Evolutionary conservation across 1,140 invertebrate species (phyloP), one percentile per base, ranked within the genome.

Genomic region (Heliconius himera): DNA sequence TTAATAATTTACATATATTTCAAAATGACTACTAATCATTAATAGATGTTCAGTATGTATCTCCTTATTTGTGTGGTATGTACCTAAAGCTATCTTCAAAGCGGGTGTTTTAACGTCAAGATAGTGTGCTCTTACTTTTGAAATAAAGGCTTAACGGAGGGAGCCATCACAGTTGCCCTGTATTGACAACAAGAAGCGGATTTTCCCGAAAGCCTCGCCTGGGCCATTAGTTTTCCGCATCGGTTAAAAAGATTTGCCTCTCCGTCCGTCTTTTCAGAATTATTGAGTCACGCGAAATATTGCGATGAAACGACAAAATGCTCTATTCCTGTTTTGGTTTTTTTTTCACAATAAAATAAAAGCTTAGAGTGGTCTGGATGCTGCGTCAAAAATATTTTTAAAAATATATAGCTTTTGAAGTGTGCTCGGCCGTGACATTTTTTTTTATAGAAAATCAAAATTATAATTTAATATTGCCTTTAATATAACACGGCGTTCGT

Each of bases 151-250:
- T 94, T 93, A 94, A 90, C 88, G 81, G 88, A 85, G 89, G 89
- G 88, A 93, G 86, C 88, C 91, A 91, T 93, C 92, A 92, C 88
- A 85, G 91, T 88, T 89, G 88, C 88, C 88, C 85, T 88, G 91
- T 94, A 94, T 93, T 93, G 93, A 94, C 93, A 94, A 93, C 93
- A 93, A 92, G 90, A 90, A 94, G 91, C 91, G 92, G 93, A 93
- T 94, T 94, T 93, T 85, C 88, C 87, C 87, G 89, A 94, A 93
- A 93, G 91, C 91, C 90, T 92, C 93, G 93, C 93, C 91, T 93
- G 83, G 87, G 91, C 93, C 93, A 94, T 94, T 94, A 94, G 93
- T 94, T 94, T 93, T 90, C 89, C 91, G 90, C 90, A 87, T 92
- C 89, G 91, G 89, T 94, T 93, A 94, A 93, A 94, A 92, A 93